Percentiles rank a stretch among this genome's conserved stretches.
Evolutionary conservation across 2,113 vertebrate species (phyloP).

Genomic region (Nycticryphes semicollaris): DNA sequence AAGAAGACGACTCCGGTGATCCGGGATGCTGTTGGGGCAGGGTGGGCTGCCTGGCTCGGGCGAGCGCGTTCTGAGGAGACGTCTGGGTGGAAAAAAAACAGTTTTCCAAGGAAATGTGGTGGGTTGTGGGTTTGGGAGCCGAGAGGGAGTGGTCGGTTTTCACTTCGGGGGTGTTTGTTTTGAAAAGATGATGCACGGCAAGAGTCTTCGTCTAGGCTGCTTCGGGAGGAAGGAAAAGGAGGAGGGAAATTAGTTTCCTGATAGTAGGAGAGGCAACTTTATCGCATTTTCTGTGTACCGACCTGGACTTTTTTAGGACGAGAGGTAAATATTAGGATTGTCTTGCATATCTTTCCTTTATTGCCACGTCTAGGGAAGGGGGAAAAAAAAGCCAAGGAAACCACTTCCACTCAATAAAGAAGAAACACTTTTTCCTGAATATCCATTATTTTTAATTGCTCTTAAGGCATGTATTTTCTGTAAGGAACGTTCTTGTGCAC

Average conservation of each 20-base stretch:
- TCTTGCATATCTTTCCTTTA: neutral
- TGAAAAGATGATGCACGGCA: neutral
- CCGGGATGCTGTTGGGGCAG: rapidly evolving
- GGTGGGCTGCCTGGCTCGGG: neutral
- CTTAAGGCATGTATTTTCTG: rapidly evolving
- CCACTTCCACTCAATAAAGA: neutral
- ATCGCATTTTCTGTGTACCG: neutral
- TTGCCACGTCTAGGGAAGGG: neutral
- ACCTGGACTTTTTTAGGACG: rapidly evolving
- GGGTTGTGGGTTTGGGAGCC: neutral
- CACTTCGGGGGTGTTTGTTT: neutral
- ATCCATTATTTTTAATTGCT: neutral
- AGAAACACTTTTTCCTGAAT: neutral
- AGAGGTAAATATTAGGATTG: neutral
- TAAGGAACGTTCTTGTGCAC: neutral
- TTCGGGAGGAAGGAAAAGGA: conserved; percentile 35
- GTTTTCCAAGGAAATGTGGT: neutral
- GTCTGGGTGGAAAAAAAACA: neutral
- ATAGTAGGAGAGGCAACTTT: neutral
- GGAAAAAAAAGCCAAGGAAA: neutral
- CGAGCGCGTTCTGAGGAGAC: neutral
- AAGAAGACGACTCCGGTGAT: no score
- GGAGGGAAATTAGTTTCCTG: neutral
- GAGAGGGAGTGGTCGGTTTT: neutral
- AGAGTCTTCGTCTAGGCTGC: neutral